Evolutionary conservation across 2,113 vertebrate species (phyloP).

Genomic region (Pollimyrus isidori): DNA sequence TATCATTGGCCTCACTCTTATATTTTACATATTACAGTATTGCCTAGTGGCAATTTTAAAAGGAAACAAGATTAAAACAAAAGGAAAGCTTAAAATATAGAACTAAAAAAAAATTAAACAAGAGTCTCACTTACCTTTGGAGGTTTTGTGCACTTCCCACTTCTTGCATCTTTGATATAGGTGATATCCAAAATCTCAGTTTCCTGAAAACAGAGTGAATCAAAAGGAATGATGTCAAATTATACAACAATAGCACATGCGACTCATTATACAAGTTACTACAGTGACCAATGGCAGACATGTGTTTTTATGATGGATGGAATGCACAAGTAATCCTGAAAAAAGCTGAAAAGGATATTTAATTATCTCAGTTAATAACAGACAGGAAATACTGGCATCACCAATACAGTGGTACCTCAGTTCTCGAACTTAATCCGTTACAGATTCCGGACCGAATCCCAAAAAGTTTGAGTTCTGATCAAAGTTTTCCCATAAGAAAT

Average conservation of each 20-base stretch:
- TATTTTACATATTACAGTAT: background rate
- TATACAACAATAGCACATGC: background rate
- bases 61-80: background rate
- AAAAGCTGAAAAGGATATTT: background rate
- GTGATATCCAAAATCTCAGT: slow-evolving; percentile 64
- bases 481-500: no score
- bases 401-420: background rate
- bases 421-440: no score
- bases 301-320: background rate
- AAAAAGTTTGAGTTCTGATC: no score
- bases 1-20: background rate
- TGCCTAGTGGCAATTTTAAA: background rate
- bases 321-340: background rate
- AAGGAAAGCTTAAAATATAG: background rate
- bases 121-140: slow-evolving; percentile 53
- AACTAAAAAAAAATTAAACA: background rate
- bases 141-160: slow-evolving; percentile 62
- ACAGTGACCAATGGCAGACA: background rate
- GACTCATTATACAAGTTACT: background rate
- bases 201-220: slow-evolving; percentile 43
- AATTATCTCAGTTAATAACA: background rate
- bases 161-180: slow-evolving; percentile 63
- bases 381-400: background rate
- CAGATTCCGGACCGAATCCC: no score
- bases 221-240: background rate